These are phyloP conservation scores for Lordiphosa collinella DNA, from an alignment of 1,140 invertebrate species.

Conservation along the genomic window DNA sequence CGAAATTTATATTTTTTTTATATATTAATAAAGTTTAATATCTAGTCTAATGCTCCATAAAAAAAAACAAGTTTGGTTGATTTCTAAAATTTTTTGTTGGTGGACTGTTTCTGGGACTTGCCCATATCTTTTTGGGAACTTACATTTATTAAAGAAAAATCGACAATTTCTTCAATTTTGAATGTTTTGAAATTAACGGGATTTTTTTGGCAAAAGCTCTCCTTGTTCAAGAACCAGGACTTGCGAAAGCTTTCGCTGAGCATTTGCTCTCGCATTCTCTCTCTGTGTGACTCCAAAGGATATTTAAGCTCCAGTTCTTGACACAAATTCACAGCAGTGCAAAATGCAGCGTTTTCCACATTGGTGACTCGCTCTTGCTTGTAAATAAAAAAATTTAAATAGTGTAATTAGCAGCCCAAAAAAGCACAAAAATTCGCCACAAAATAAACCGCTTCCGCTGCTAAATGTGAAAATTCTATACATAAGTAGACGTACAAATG, in stretches of 20 bases:
- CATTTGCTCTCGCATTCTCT: constrained; percentile 11
- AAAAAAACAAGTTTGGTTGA: too few species aligned
- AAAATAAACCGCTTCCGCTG: not conserved
- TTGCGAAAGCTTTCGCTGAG: not conserved
- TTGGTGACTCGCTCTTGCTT: constrained; percentile 7
- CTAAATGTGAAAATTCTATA: not conserved
- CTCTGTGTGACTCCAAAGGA: constrained; percentile 23
- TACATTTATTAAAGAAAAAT: too few species aligned
- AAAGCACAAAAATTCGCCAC: not conserved
- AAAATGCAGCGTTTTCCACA: constrained; percentile 25
- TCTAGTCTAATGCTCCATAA: too few species aligned
- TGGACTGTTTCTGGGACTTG: too few species aligned
- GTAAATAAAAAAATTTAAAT: constrained; percentile 18
- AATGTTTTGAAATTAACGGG: not conserved
- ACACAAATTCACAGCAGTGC: constrained; percentile 19
- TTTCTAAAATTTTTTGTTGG: too few species aligned
- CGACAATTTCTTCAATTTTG: not conserved
- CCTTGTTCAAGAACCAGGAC: not conserved
- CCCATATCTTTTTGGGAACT: too few species aligned
- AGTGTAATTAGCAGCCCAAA: too few species aligned
- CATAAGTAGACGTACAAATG: not conserved
- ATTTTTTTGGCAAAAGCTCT: constrained; percentile 5
- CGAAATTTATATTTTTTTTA: too few species aligned
- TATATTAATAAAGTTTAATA: too few species aligned
- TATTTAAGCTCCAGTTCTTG: constrained; percentile 26